These are phyloP conservation scores for Diloba caeruleocephala DNA, from an alignment of 2,888 invertebrate genomes.

Conservation along the genomic window DNA sequence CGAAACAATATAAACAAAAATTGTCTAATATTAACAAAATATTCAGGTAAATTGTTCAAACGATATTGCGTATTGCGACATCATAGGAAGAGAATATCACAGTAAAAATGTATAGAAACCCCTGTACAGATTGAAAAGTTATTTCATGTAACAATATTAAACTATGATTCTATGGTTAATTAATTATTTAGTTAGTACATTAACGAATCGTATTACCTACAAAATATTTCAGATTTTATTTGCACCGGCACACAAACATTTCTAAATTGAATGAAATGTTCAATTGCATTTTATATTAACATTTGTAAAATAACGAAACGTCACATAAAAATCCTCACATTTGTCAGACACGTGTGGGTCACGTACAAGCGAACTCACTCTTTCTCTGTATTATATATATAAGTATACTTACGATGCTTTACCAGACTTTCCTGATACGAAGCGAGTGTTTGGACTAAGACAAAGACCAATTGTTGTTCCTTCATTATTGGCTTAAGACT, in stretches of 20 bases:
- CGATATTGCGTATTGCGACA: slow-evolving; percentile 66
- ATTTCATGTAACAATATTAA: slow-evolving; percentile 15
- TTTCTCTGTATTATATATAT: too few species aligned
- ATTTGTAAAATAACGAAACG: neutral
- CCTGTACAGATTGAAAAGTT: slow-evolving; percentile 39
- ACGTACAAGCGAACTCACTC: too few species aligned
- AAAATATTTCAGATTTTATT: slow-evolving; percentile 21
- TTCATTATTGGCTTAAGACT: too few species aligned
- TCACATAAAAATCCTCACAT: slow-evolving; percentile 14
- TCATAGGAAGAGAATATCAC: slow-evolving; percentile 82
- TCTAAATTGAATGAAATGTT: slow-evolving; percentile 18
- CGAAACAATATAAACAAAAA: slow-evolving; percentile 65
- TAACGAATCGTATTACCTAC: slow-evolving; percentile 6
- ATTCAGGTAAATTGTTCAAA: slow-evolving; percentile 67
- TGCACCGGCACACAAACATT: slow-evolving; percentile 25
- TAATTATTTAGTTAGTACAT: slow-evolving; percentile 19
- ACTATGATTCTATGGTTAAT: too few species aligned
- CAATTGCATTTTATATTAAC: slow-evolving; percentile 6
- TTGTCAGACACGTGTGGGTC: too few species aligned
- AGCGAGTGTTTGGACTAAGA: too few species aligned
- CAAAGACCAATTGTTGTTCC: too few species aligned
- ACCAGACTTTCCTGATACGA: too few species aligned
- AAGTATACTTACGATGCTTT: too few species aligned
- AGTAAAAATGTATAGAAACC: slow-evolving; percentile 67
- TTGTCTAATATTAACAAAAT: slow-evolving; percentile 70